Base-by-base conservation (phyloP, 2,888 invertebrate genomes). In the Sarcophaga variegata region DNA sequence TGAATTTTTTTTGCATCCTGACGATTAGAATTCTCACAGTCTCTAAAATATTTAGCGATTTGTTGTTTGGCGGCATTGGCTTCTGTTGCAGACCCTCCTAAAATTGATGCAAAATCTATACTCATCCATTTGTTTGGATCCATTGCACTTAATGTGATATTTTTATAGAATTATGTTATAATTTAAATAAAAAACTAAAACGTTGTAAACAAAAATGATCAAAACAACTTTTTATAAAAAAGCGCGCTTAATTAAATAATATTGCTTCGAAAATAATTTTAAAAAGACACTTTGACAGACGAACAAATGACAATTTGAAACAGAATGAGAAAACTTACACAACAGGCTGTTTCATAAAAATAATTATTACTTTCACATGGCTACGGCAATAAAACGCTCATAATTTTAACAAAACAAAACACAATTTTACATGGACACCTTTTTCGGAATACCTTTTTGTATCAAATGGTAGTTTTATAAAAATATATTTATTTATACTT, bases 1-100 rank as follows among this genome's bases (percentile, higher is more conserved):
- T 89, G 82, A 49, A 87, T 59, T 17, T 79, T 86, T 4, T 70
- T 88, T 62, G 88, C 89, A 83, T 88, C 89, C 11, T 79, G 27
- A 4, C 75, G 82, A 5, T 77, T 72, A 64, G 66, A 81, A 63
- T 64, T 62, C 5, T 69, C 85, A 87, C 87, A 89, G 82, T 89
- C 14, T 82, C 86, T 71, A 45, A 87, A 81, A 45, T 78, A 67
- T 70, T 75, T 79, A n/a, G 27, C 77, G 10, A 88, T 81, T 79
- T 79, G 59, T 10, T 83, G 45, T 66, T 82, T 78, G 37, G 84
- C 84, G 12, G 70, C 63, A 54, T 12, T 60, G 47, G 79, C 87
- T 17, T 84, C 71, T 45, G 11, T 62, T 4, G 20, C 20, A 0
- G 81, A 45, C 3, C 84, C 84, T 10, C 72, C 71, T 8, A 87